phyloP scores from a whole-genome alignment of 2,888 invertebrate species.

The Xylocampa areola region DNA sequence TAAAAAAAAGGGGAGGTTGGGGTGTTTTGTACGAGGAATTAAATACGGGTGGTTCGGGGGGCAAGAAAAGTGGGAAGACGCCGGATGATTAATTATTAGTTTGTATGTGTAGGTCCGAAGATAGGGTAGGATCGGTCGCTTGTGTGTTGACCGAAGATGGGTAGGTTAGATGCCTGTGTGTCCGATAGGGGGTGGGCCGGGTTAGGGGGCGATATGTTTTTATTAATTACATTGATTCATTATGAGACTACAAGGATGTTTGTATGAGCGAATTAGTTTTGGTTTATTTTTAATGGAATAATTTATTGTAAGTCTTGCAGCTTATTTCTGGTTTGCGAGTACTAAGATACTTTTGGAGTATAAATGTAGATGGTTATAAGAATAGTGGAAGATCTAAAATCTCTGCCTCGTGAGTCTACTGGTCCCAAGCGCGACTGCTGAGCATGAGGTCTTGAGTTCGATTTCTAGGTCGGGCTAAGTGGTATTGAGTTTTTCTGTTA shows the following conservation, averaged over 20 bases:
- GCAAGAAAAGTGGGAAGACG: slow-evolving; percentile 77
- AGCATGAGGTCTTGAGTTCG: no score
- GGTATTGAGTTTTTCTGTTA: no score
- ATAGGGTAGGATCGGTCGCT: slow-evolving; percentile 69
- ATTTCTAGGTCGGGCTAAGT: no score
- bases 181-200: slow-evolving; percentile 42
- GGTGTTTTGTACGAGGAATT: slow-evolving; percentile 82
- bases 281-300: slow-evolving; percentile 12
- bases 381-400: no score
- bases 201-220: slow-evolving; percentile 54
- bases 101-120: slow-evolving; percentile 85
- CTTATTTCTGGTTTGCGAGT: no score
- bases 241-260: slow-evolving; percentile 42
- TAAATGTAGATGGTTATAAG: no score
- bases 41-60: slow-evolving; percentile 76
- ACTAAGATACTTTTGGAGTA: no score
- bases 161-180: no score
- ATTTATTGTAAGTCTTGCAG: no score
- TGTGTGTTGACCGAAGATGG: no score
- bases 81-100: slow-evolving; percentile 89
- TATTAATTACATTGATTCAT: slow-evolving; percentile 67
- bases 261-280: slow-evolving; percentile 32
- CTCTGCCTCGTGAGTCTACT: no score
- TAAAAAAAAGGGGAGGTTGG: slow-evolving; percentile 76
- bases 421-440: no score